Evolutionary conservation across 2,797 vertebrate species (phyloP).

Genomic region (Anableps anableps): DNA sequence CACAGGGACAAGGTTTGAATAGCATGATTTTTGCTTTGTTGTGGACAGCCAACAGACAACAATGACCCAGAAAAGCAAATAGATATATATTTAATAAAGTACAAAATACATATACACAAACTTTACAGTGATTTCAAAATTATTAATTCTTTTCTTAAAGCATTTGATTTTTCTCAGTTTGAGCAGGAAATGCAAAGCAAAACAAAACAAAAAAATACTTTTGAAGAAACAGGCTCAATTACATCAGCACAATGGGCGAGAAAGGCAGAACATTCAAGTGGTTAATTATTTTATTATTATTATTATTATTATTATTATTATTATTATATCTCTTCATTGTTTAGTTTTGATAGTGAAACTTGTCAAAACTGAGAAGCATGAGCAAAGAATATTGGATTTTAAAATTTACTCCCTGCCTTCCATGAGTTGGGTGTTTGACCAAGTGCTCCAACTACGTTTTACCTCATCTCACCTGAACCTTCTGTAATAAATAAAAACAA

Average conservation of each 20-base stretch:
- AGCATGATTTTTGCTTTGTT: not conserved
- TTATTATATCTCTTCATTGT: not conserved
- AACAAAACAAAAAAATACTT: slow-evolving; percentile 57
- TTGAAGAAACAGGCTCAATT: slow-evolving; percentile 38
- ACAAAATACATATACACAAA: slow-evolving; percentile 74
- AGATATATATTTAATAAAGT: slow-evolving; percentile 77
- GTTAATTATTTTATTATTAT: not conserved
- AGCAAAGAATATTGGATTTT: not conserved
- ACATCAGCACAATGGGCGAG: not conserved
- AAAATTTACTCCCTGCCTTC: not conserved
- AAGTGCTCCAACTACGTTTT: not conserved
- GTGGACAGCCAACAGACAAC: not conserved
- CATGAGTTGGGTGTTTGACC: not conserved
- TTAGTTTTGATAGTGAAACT: not conserved
- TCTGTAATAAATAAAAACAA: not conserved
- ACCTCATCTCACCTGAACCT: not conserved
- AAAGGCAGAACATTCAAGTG: not conserved
- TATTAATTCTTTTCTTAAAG: slow-evolving; percentile 28
- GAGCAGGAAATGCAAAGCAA: slow-evolving; percentile 24
- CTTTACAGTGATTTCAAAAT: slow-evolving; percentile 65
- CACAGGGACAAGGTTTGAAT: not conserved
- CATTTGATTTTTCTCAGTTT: slow-evolving; percentile 35
- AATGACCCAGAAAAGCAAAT: slow-evolving; percentile 43
- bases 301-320: too few species aligned
- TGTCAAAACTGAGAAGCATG: not conserved